Evolutionary conservation across 2,113 vertebrate genomes (phyloP), one percentile per base, ranked within the genome.

Genomic region (Actenoides lindsayi): DNA sequence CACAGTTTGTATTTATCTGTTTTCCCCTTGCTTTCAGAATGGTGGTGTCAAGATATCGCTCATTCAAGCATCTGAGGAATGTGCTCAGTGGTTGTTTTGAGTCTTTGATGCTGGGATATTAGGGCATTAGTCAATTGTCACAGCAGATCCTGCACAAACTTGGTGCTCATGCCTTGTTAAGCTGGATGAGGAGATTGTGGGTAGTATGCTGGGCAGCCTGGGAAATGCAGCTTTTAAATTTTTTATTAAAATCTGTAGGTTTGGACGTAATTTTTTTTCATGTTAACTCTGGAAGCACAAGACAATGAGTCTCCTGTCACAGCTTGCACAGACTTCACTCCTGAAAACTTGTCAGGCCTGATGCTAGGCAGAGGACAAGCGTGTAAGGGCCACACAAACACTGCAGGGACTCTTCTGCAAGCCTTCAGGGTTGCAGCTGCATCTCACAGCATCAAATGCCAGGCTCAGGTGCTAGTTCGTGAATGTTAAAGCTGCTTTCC

Each of bases 131-230:
- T 46, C 5, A 24, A 19, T 13, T 11, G 28, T 19, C 25, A 9
- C 6, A 8, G 2, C 46, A 56, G 12, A 5, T 56, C 28, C 31
- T 54, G 9, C 48, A 42, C 31, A 14, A 16, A 0, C 27, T 51
- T 5, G 46, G 42, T 60, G 27, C 64, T 50, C 9, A 0, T 21
- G 15, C 42, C 54, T 78, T 1, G 3, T 27, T 70, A 67, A 39
- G 25, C 33, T 57, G 59, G 30, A n/a, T 5, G 31, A 62, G 39
- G 37, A 50, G 11, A 19, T 46, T 0, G 1, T 19, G 63, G 18
- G 33, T 14, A 17, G 2, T 12, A 3, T 17, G 27, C 28, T 8
- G 13, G 67, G 53, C 48, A 80, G 63, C 18, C 9, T 46, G 23
- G 44, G 33, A 69, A 42, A 33, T 56, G 23, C 48, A 35, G 18